phyloP scores from a whole-genome alignment of 2,888 invertebrate species.

The Odontothrips loti region DNA sequence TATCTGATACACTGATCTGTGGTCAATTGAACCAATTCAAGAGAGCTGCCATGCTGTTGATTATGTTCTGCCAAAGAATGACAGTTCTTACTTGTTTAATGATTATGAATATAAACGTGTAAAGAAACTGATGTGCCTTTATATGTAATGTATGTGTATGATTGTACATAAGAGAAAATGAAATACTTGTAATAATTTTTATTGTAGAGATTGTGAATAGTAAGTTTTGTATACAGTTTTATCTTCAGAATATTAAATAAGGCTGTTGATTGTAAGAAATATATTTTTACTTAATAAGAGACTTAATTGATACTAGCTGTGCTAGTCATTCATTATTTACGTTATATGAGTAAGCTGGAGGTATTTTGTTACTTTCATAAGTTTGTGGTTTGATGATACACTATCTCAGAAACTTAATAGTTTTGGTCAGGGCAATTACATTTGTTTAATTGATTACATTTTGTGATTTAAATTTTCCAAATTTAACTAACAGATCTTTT shows the following conservation, averaged over 20 bases:
- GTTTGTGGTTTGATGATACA: background rate
- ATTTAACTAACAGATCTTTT: background rate
- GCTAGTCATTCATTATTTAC: conserved; percentile 16
- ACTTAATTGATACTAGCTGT: conserved; percentile 25
- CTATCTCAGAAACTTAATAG: background rate
- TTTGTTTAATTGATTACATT: background rate
- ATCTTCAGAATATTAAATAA: conserved; percentile 23
- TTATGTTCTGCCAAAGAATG: conserved; percentile 25
- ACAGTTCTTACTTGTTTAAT: conserved; percentile 25
- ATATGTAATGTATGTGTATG: background rate
- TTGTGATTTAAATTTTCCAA: background rate
- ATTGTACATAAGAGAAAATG: background rate
- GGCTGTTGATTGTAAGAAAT: conserved; percentile 16
- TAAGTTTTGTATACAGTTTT: conserved; percentile 15
- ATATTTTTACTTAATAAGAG: conserved; percentile 22
- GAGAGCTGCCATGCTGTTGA: conserved; percentile 15
- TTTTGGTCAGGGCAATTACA: too few relatives aligned
- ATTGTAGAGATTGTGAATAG: conserved; percentile 15
- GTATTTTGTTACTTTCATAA: conserved; percentile 22
- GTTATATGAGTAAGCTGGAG: conserved; percentile 5
- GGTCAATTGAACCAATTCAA: background rate
- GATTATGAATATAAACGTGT: conserved; percentile 2
- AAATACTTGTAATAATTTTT: conserved; percentile 14
- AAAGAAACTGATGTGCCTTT: conserved; percentile 25
- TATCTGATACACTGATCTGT: background rate